Evolutionary conservation across 1,140 invertebrate genomes (phyloP).

Genomic region (Gerris buenoi): DNA sequence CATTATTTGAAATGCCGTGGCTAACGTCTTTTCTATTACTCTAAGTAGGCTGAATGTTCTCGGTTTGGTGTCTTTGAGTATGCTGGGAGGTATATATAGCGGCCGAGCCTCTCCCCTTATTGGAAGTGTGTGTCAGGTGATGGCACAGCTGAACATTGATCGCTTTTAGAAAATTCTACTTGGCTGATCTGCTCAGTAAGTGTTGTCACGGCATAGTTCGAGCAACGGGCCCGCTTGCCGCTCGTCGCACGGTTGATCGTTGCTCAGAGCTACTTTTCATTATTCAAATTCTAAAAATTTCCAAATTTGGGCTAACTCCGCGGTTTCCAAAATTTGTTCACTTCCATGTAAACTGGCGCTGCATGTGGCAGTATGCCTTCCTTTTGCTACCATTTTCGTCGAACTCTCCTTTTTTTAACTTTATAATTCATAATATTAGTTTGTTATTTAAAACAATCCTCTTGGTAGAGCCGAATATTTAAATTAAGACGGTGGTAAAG

Average conservation of each 20-base stretch:
- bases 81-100: background rate
- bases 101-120: background rate
- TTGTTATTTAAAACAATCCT: no score
- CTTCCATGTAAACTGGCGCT: background rate
- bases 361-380: background rate
- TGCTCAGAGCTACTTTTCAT: background rate
- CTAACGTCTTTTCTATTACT: no score
- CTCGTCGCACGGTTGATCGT: background rate
- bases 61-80: background rate
- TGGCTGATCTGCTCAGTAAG: background rate
- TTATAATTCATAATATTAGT: no score
- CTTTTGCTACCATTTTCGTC: no score
- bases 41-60: no score
- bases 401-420: no score
- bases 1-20: no score
- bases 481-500: no score
- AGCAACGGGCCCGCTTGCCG: background rate
- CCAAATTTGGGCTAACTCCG: background rate
- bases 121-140: background rate
- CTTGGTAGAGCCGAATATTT: no score
- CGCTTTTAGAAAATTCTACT: background rate
- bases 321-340: background rate
- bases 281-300: background rate
- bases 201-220: background rate
- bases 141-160: background rate